Conservation (phyloP, 2,797 vertebrate genomes). For the Acanthopagrus latus region DNA sequence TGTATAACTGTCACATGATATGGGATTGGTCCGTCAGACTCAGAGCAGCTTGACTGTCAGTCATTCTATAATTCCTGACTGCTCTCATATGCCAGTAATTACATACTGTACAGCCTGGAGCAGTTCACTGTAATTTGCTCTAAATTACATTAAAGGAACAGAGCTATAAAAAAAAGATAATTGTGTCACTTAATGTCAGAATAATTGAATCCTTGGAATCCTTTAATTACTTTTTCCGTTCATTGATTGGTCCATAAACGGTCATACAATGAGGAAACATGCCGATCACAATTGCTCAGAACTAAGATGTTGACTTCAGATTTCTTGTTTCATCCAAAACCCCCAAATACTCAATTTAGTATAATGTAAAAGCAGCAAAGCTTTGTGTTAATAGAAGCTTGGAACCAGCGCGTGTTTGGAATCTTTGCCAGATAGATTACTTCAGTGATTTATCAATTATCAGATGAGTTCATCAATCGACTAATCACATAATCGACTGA, state of each 20-base stretch:
- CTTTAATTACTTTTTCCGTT: background rate
- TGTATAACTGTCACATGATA: background rate
- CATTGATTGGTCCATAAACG: background rate
- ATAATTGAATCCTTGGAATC: background rate
- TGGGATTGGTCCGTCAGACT: background rate
- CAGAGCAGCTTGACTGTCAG: too few relatives aligned
- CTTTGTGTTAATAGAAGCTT: background rate
- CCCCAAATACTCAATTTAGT: background rate
- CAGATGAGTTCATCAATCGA: background rate
- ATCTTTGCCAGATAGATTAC: background rate
- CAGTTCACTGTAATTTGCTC: background rate
- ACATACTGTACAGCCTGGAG: background rate
- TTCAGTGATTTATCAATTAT: background rate
- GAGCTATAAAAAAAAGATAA: background rate
- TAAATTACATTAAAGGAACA: background rate
- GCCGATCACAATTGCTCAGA: background rate
- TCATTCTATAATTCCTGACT: background rate
- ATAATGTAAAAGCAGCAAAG: background rate
- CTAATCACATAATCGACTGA: background rate
- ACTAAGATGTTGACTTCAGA: background rate
- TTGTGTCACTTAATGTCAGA: background rate
- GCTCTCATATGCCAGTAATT: background rate
- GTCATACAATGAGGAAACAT: background rate
- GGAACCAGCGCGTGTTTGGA: background rate
- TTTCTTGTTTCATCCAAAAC: background rate